Conservation (phyloP, 2,888 invertebrate genomes). For the Tachina grossa region DNA sequence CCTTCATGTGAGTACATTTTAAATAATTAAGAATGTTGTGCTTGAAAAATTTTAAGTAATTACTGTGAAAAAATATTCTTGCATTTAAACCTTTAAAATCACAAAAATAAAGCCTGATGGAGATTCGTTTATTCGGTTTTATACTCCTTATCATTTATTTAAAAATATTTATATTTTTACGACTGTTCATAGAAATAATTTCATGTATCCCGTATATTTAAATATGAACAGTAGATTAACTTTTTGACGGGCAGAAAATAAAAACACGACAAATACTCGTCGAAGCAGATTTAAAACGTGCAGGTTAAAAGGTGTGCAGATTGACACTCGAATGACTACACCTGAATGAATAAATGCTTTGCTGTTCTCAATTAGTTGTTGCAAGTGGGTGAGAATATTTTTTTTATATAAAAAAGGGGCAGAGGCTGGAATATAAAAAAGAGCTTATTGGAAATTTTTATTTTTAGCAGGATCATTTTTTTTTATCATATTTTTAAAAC, state of each 20-base stretch:
- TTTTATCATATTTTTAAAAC: too few species aligned
- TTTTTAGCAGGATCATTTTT: too few species aligned
- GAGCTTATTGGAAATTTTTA: not conserved
- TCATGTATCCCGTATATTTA: not conserved
- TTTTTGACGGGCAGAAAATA: not conserved
- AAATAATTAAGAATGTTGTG: conserved; percentile 26
- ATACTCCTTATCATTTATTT: conserved; percentile 36
- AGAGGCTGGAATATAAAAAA: conserved; percentile 1
- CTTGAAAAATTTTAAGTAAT: not conserved
- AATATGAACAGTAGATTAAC: conserved; percentile 6
- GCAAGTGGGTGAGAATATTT: not conserved
- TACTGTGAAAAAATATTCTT: not conserved
- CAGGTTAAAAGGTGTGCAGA: conserved; percentile 26
- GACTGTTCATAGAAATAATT: conserved; percentile 14
- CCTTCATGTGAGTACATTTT: conserved; percentile 7
- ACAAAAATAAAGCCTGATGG: not conserved
- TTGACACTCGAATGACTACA: conserved; percentile 43
- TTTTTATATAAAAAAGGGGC: not conserved
- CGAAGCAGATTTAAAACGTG: conserved; percentile 15
- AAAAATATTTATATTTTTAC: conserved; percentile 38
- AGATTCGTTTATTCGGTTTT: not conserved
- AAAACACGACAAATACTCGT: conserved; percentile 1
- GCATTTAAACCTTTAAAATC: conserved; percentile 18
- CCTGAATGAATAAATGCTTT: conserved; percentile 45
- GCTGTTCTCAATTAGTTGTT: conserved; percentile 14